These are phyloP conservation scores for Cryptotermes secundus DNA, from an alignment of 1,140 invertebrate species.

Conservation along the genomic window DNA sequence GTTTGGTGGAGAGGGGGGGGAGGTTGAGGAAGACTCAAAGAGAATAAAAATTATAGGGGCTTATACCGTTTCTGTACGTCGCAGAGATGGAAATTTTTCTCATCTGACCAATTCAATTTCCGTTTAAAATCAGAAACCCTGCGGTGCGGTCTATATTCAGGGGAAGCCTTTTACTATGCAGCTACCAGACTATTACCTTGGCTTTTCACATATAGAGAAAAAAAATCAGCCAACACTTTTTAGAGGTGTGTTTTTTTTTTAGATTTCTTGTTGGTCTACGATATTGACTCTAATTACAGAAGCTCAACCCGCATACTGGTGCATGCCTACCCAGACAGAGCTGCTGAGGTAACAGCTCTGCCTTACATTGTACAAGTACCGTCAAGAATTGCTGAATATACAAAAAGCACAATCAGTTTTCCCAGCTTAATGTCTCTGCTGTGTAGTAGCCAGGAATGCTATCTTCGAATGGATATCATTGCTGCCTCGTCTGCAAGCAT, in stretches of 20 bases:
- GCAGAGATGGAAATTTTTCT: slow-evolving; percentile 19
- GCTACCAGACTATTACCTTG: slow-evolving; percentile 9
- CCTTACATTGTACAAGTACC: background rate
- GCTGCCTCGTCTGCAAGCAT: background rate
- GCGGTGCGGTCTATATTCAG: background rate
- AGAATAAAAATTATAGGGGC: background rate
- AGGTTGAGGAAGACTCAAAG: background rate
- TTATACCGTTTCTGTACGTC: background rate
- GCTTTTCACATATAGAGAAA: background rate
- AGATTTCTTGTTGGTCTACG: slow-evolving; percentile 5
- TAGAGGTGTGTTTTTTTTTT: slow-evolving; percentile 17
- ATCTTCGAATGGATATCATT: background rate
- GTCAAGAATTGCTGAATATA: slow-evolving; percentile 2
- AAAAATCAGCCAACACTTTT: slow-evolving; percentile 19
- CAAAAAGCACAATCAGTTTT: background rate
- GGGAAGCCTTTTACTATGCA: background rate
- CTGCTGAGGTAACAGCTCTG: background rate
- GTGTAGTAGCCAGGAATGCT: background rate
- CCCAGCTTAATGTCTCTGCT: background rate
- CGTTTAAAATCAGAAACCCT: slow-evolving; percentile 19
- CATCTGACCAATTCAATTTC: slow-evolving; percentile 16
- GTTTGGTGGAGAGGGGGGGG: background rate
- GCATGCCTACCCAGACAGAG: background rate
- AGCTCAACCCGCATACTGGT: background rate
- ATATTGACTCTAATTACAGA: slow-evolving; percentile 20